Conservation (phyloP, 2,113 vertebrate species). For the Orthonyx spaldingii region DNA sequence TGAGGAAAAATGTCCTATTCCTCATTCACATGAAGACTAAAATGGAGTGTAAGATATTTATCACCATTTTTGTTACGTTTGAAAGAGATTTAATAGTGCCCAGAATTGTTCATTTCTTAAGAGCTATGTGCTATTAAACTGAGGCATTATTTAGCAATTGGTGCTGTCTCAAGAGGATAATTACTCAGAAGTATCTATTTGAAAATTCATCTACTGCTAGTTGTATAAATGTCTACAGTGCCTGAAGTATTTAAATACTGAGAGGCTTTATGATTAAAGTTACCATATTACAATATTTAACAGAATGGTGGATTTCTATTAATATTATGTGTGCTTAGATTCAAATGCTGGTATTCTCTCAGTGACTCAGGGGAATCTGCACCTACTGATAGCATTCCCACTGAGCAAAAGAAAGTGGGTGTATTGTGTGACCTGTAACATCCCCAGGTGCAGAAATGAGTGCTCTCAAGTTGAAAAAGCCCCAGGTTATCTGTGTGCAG, state of each 20-base stretch:
- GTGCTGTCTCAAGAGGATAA: slow-evolving; percentile 52
- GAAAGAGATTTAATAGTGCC: slow-evolving; percentile 53
- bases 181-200: slow-evolving; percentile 65
- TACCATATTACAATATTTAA: slow-evolving; percentile 39
- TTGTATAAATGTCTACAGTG: slow-evolving; percentile 56
- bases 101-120: slow-evolving; percentile 49
- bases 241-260: slow-evolving; percentile 50
- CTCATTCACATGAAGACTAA: background rate
- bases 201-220: slow-evolving; percentile 52
- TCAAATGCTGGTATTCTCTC: background rate
- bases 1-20: slow-evolving; percentile 2
- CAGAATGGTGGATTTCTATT: slow-evolving; percentile 39
- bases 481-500: background rate
- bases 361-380: background rate
- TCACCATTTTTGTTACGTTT: slow-evolving; percentile 41
- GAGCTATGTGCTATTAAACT: slow-evolving; percentile 60
- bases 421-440: background rate
- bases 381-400: background rate
- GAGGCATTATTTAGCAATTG: slow-evolving; percentile 47
- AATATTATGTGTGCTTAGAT: background rate
- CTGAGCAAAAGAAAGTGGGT: background rate
- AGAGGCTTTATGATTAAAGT: slow-evolving; percentile 33
- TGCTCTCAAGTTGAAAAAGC: background rate
- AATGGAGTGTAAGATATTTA: slow-evolving; percentile 39
- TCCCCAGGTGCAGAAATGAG: background rate